Base-by-base conservation (phyloP, 1,140 invertebrate species). In the Acyrthosiphon pisum region DNA sequence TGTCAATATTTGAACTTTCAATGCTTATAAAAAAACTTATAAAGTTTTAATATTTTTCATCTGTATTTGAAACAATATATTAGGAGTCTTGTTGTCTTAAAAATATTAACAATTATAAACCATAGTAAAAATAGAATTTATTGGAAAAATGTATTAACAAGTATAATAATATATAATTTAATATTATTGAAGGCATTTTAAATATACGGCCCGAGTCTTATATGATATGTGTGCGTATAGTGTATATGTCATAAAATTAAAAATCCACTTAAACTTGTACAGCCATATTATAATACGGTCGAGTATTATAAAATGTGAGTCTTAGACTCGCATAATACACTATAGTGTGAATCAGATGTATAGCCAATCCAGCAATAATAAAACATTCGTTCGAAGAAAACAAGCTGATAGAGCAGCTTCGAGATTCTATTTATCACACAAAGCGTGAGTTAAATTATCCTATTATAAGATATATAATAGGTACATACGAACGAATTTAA, bases 341-440 rank as follows among this genome's bases (percentile, higher is more conserved):
- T 46, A n/a, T 46, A 46, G 6, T 8, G 35, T 14, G 35, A 30
- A 89, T 56, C 50, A 41, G 35, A 89, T 56, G 35, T 56, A 89
- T 41, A 26, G 3, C 22, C 48, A 22, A 53, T 26, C 50, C 14
- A 53, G 46, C 23, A 56, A 89, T 37, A 56, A 41, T 41, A 89
- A 56, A 56, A 56, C 8, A 26, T n/a, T 20, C 48, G 22, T 53
- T 41, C 88, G 4, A 89, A 89, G 50, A 89, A 56, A 89, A 89
- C 50, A 56, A 56, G 35, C 88, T 56, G 53, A 56, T 89, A 41
- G 88, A 26, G 53, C 88, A 26, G 48, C 86, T 89, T 89, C 48
- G 88, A 56, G 44, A 41, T 26, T 86, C 46, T 89, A 89, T 89
- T 89, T 53, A 53, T 53, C 87, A 53, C n/a, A 53, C 50, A 56